Base-by-base conservation (phyloP, 2,888 invertebrate genomes). In the Synergus japonicus region DNA sequence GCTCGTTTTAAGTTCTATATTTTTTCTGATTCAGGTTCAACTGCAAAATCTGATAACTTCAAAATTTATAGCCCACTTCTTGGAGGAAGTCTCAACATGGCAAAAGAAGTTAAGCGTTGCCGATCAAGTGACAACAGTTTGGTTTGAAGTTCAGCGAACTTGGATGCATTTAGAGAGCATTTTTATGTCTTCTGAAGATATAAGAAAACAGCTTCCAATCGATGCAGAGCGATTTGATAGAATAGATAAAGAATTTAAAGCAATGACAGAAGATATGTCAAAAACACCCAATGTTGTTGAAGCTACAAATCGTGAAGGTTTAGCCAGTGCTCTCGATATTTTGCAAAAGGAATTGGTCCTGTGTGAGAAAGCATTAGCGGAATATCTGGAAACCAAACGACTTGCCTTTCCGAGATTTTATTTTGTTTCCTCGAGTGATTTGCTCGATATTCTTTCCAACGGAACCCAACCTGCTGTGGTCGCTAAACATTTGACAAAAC, bases 131-230 rank as follows among this genome's bases (percentile, higher is more conserved):
- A 97, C 97, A 77, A 96, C 96, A 0, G 94, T 97, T 8, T 97
- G 97, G 97, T 97, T 98, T 93, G 98, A 98, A 93, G 98, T 99
- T 43, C 99, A 99, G 93, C 94, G 98, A 79, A 98, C 98, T 41
- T 99, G 99, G 99, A 97, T 97, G 88, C 98, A 99, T 93, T 94
- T 99, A 82, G 98, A 99, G 93, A 98, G 98, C 88, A 99, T 99
- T 91, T 99, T 99, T 92, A 98, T 98, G 96, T 98, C 98, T 85
- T 98, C 98, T 0, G 98, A 99, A 92, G 99, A 99, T 92, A 99
- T 99, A 86, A 94, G 98, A 81, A 97, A 96, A 89, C 98, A 99
- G 91, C 93, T 99, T 78, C 98, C 99, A 3, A 96, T 97, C 84
- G 99, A 99, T 93, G 98, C 98, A 0, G 95, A 96, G 78, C 94